Evolutionary conservation across 2,888 invertebrate species (phyloP).

Genomic region (Chymomyza caudatula): DNA sequence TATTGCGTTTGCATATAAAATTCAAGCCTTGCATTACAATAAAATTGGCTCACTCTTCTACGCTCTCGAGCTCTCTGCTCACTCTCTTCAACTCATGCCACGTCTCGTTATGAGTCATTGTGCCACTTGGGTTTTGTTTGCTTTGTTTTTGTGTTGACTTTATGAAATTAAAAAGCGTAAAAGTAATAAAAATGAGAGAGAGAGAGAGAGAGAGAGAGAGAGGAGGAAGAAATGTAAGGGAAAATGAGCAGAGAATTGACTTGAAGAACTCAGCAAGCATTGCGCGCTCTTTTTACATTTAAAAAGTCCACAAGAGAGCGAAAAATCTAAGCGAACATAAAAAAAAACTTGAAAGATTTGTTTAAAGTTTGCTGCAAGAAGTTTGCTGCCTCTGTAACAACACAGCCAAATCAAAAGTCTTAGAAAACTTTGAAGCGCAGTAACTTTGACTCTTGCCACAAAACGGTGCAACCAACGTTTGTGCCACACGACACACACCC

Average conservation of each 20-base stretch:
- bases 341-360: slow-evolving; percentile 46
- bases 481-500: not conserved
- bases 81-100: not conserved
- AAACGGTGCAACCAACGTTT: not conserved
- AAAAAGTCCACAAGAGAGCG: not conserved
- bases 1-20: not conserved
- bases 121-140: slow-evolving; percentile 25
- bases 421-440: slow-evolving; percentile 27
- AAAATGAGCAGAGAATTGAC: not conserved
- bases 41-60: not conserved
- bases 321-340: slow-evolving; percentile 6
- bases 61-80: not conserved
- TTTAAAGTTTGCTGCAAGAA: slow-evolving; percentile 52
- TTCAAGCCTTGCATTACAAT: not conserved
- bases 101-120: slow-evolving; percentile 21
- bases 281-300: slow-evolving; percentile 21
- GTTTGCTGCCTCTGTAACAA: slow-evolving; percentile 16
- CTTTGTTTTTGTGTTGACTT: slow-evolving; percentile 42
- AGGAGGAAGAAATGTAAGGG: too few relatives aligned
- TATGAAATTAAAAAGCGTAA: slow-evolving; percentile 54
- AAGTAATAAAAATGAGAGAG: not conserved
- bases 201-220: not conserved
- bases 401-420: slow-evolving; percentile 19
- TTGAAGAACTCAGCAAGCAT: slow-evolving; percentile 29
- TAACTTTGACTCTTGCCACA: not conserved